Evolutionary conservation across 2,797 vertebrate genomes (phyloP).

Genomic region (Melopsittacus undulatus): DNA sequence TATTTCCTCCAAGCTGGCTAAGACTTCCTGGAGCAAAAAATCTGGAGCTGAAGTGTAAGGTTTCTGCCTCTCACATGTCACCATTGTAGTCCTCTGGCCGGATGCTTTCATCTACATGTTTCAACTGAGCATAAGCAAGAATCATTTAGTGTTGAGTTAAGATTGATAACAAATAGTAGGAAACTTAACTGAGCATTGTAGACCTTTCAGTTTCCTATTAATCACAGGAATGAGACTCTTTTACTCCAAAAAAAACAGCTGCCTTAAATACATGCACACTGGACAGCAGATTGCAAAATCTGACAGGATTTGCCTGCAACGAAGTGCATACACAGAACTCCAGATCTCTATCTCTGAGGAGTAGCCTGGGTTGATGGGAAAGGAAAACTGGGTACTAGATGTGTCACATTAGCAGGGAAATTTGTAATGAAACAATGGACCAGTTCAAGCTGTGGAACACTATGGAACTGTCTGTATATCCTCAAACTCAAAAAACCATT

Average conservation of each 20-base stretch:
- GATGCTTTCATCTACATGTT: background rate
- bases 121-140: background rate
- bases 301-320: background rate
- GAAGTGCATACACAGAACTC: background rate
- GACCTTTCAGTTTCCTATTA: background rate
- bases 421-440: background rate
- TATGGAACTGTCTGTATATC: background rate
- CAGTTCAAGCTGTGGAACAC: background rate
- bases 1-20: background rate
- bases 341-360: background rate
- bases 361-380: background rate
- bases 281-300: background rate
- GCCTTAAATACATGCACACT: background rate
- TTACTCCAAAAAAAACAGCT: background rate
- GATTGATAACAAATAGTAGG: background rate
- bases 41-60: background rate
- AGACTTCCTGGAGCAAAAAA: background rate
- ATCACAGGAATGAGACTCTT: background rate
- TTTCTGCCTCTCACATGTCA: background rate
- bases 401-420: background rate
- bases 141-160: background rate
- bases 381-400: background rate
- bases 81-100: background rate
- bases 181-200: background rate
- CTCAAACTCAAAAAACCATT: background rate